Base-by-base conservation (phyloP, 1,140 invertebrate genomes). In the Diuraphis noxia region DNA sequence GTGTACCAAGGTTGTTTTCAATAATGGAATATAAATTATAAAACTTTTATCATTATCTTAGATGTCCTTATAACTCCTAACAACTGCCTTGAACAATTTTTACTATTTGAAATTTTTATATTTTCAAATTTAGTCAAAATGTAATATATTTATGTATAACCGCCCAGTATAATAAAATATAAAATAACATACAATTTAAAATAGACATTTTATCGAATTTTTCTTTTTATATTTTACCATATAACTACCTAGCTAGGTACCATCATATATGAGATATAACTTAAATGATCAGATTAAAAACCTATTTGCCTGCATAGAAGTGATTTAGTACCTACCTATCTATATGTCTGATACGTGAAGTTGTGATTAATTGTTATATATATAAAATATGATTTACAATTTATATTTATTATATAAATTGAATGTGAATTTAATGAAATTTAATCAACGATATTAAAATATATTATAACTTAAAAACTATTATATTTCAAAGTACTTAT, bases 151-250 rank as follows among this genome's bases (percentile, higher is more conserved):
- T 1, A 86, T 52, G 25, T 38, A n/a, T n/a, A 52, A 52, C 85
- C 52, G 85, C 46, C 85, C 34, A 40, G 36, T 87, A 40, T 56
- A 86, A 88, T 56, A 40, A 41, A 21, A 86, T 2, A 21, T 36
- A 38, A 46, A n/a, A 23, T 46, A 34, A 82, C 40, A 52, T 40
- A 63, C 52, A 56, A 88, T 88, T 88, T 40, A 88, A 40, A 52
- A 88, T 25, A 40, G 49, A n/a, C 40, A 88, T 88, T 56, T 56
- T 56, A 88, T 56, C 49, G 86, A 88, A 88, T 88, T 63, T 88
- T 86, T 88, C 25, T 63, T 88, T 86, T 86, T 86, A 52, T 86
- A 52, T 52, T 84, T 19, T 43, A n/a, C 17, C 40, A 43, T 43
- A 41, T 30, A 84, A 84, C 30, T 86, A 49, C 46, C 21, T 49